Evolutionary conservation across 1,140 invertebrate species (phyloP).

Genomic region (Acromyrmex heyeri): DNA sequence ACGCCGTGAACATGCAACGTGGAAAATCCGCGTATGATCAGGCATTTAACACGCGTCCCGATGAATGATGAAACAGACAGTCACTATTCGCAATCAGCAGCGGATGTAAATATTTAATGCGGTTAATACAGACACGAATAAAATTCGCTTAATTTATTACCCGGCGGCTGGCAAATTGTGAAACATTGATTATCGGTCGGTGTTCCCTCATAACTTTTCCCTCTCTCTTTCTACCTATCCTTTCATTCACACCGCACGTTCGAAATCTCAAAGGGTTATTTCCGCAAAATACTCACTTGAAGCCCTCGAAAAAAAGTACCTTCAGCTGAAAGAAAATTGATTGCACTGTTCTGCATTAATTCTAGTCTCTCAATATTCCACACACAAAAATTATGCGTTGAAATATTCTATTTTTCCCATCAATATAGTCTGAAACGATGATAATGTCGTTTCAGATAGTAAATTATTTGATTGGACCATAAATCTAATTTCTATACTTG

Average conservation of each 20-base stretch:
- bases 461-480: not conserved
- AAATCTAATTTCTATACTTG: conserved; percentile 1
- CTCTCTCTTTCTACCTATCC: conserved; percentile 36
- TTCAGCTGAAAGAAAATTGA: conserved; percentile 67
- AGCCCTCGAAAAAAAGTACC: conserved; percentile 49
- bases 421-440: not conserved
- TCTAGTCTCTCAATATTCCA: conserved; percentile 28
- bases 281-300: conserved; percentile 61
- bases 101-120: conserved; percentile 77
- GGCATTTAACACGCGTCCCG: conserved; percentile 44
- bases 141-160: conserved; percentile 78
- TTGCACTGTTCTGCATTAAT: conserved; percentile 69
- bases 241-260: conserved; percentile 9
- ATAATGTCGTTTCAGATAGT: not conserved
- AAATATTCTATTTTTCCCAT: not conserved
- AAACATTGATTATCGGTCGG: conserved; percentile 69
- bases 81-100: conserved; percentile 64
- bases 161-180: conserved; percentile 72
- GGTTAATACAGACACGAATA: conserved; percentile 70
- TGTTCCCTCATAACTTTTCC: not conserved
- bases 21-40: conserved; percentile 39
- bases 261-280: conserved; percentile 67
- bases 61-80: conserved; percentile 38
- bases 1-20: not conserved
- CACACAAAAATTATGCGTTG: conserved; percentile 2